Evolutionary conservation across 1,140 invertebrate genomes (phyloP), one percentile per base, ranked within the genome.

Genomic region (Zaprionus capensis): DNA sequence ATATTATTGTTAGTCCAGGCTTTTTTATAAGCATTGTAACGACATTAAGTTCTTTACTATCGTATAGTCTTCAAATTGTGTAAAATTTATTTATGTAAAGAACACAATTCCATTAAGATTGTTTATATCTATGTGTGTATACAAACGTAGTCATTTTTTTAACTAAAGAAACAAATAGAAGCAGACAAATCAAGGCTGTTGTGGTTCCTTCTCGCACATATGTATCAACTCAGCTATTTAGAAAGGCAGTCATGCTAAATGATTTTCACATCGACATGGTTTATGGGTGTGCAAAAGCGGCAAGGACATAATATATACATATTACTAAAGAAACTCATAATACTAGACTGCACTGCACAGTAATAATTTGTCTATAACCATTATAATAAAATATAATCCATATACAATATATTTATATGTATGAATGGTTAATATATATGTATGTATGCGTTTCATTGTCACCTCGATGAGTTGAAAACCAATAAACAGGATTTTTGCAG

Each of bases 401-500:
- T n/a, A 15, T 17, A 22, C 24, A 49, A 65, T 56, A 65, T 65
- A 55, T 26, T 38, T n/a, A 17, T 22, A 55, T 55, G 26, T 55
- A 55, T 26, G 14, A n/a, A 28, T 34, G 31, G 31, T n/a, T n/a
- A n/a, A n/a, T 55, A 26, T n/a, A 28, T 55, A 55, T 28, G 26
- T n/a, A 7, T 15, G 5, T 56, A 26, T 24, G 15, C 41, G 34
- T 59, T 68, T 81, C 12, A 63, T 76, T 80, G 68, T 70, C 67
- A 68, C 55, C 62, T 76, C 59, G 59, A 63, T 64, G 26, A 26
- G 62, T 59, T 36, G 55, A 26, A 70, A 71, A 62, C 36, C 28
- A 24, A 78, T 68, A 84, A 84, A 85, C 78, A 78, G 82, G 81
- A 85, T 81, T 83, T 75, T 56, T 51, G 78, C 65, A 85, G 81